Conservation (phyloP, 2,888 invertebrate species). For the Caenorhabditis angaria region DNA sequence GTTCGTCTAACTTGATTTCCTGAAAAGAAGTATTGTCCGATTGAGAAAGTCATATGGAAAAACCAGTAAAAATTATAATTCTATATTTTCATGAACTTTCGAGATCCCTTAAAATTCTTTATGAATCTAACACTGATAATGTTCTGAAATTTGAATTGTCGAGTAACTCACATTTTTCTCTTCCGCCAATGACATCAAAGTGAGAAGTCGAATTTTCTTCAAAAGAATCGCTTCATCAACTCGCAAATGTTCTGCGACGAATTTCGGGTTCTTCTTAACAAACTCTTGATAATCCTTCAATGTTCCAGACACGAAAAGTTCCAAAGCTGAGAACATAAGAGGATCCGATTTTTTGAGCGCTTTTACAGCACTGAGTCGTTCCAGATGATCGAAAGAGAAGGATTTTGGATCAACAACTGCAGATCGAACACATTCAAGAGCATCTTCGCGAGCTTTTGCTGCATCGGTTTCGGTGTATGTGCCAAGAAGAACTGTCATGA, state of each 20-base stretch:
- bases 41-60: not conserved
- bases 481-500: constrained; percentile 91
- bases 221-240: constrained; percentile 60
- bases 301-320: constrained; percentile 63
- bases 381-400: constrained; percentile 91
- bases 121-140: too few relatives aligned
- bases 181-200: constrained; percentile 97
- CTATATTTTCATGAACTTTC: too few relatives aligned
- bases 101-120: not conserved
- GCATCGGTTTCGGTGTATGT: constrained; percentile 94
- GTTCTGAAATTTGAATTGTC: too few relatives aligned
- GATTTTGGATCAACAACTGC: constrained; percentile 87
- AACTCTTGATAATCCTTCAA: constrained; percentile 77
- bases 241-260: constrained; percentile 45
- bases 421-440: constrained; percentile 88
- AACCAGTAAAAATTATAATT: too few relatives aligned
- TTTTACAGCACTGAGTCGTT: constrained; percentile 90
- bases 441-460: constrained; percentile 93
- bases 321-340: constrained; percentile 60
- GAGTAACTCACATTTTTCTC: constrained; percentile 76
- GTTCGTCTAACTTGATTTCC: constrained; percentile 89
- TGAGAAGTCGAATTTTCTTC: constrained; percentile 91
- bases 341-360: constrained; percentile 78
- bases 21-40: constrained; percentile 70
- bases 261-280: constrained; percentile 77